Evolutionary conservation across 2,888 invertebrate genomes (phyloP).

Genomic region (Cryptocheilus praepositus): DNA sequence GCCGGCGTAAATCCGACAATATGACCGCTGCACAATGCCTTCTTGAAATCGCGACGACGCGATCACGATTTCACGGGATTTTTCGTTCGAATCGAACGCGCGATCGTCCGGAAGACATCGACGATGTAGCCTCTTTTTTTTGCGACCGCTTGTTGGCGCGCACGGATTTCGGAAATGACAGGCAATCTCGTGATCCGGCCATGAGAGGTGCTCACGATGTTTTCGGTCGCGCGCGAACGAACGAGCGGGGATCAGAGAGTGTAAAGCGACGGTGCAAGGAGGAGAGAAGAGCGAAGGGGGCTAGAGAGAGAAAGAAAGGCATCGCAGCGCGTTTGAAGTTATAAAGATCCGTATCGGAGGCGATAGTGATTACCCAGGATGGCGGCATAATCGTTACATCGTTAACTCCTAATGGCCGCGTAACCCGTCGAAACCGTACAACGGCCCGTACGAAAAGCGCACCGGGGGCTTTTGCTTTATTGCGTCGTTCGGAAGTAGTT

Average conservation of each 20-base stretch:
- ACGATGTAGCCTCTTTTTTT: neutral
- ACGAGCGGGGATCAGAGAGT: neutral
- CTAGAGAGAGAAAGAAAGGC: constrained; percentile 22
- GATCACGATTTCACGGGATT: neutral
- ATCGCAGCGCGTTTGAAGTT: constrained; percentile 64
- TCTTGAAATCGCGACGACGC: neutral
- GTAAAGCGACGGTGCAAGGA: no score
- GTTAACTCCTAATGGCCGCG: constrained; percentile 69
- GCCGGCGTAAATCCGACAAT: no score
- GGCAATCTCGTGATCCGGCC: neutral
- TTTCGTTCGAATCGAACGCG: neutral
- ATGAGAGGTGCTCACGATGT: constrained; percentile 9
- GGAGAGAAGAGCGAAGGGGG: neutral
- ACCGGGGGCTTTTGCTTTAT: constrained; percentile 53
- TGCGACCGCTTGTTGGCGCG: neutral
- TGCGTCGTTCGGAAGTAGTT: constrained; percentile 42
- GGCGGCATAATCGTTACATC: constrained; percentile 71
- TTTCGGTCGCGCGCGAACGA: constrained; percentile 10
- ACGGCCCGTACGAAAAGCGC: constrained; percentile 23
- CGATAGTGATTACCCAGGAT: constrained; percentile 71
- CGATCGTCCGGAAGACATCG: neutral
- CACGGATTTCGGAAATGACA: constrained; percentile 22
- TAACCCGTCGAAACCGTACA: constrained; percentile 37
- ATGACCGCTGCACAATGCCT: no score
- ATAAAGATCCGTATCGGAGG: constrained; percentile 70